Evolutionary conservation across 2,113 vertebrate species (phyloP).

Genomic region (Ardeotis arabs): DNA sequence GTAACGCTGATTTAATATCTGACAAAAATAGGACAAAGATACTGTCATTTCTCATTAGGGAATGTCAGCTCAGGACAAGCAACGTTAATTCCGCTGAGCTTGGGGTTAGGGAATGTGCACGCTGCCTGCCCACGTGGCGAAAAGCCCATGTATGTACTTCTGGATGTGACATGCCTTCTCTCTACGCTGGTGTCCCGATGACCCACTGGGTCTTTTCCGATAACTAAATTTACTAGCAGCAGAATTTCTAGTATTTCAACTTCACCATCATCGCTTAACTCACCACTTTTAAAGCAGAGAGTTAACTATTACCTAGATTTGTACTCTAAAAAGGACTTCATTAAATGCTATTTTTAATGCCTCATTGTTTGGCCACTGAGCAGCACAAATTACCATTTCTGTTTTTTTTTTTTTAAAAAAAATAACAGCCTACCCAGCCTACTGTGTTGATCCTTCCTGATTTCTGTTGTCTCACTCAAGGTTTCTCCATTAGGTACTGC

Average conservation of each 20-base stretch:
- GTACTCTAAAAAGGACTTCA: neutral
- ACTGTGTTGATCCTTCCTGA: neutral
- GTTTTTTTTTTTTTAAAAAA: neutral
- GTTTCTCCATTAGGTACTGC: neutral
- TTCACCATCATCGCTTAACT: neutral
- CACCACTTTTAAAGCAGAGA: neutral
- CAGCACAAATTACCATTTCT: neutral
- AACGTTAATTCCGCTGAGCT: neutral
- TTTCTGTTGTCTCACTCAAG: neutral
- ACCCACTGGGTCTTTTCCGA: neutral
- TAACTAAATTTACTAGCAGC: neutral
- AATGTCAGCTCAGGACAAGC: slow-evolving; percentile 22
- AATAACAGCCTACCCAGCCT: neutral
- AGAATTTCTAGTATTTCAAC: neutral
- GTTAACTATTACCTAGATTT: neutral
- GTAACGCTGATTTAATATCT: slow-evolving; percentile 56
- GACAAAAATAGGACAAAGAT: slow-evolving; percentile 61
- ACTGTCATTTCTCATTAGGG: slow-evolving; percentile 66
- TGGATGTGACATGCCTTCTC: neutral
- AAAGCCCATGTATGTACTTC: rapidly evolving
- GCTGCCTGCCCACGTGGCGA: neutral
- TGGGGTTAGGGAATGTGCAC: neutral
- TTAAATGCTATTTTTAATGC: neutral
- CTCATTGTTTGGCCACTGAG: neutral
- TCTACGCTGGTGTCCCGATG: neutral